Percentiles rank a stretch among this genome's conserved stretches.
Conservation (phyloP, 1,140 invertebrate genomes). For the Archivesica marissinica region DNA sequence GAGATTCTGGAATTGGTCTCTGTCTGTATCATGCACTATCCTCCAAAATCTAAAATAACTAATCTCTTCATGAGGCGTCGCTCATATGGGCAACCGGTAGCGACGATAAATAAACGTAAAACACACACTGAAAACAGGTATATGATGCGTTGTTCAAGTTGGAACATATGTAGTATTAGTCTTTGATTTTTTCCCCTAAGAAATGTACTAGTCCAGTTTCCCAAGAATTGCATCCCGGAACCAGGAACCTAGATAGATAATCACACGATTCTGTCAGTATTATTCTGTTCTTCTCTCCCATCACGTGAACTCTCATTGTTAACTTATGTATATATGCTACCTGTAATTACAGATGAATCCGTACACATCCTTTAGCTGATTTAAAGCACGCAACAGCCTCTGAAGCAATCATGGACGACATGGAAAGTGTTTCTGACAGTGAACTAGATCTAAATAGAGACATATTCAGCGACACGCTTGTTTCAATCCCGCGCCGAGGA, state of each 20-base stretch:
- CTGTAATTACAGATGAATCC: not conserved
- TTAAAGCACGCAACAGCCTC: not conserved
- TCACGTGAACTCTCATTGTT: not conserved
- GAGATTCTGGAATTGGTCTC: too few relatives aligned
- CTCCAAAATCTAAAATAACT: too few relatives aligned
- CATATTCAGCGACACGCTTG: not conserved
- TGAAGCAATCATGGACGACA: slow-evolving; percentile 21
- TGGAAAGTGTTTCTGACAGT: slow-evolving; percentile 59
- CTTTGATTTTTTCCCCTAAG: too few relatives aligned
- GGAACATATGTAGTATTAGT: too few relatives aligned
- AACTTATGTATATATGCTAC: not conserved
- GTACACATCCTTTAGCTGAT: not conserved
- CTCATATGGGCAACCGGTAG: too few relatives aligned
- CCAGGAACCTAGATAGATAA: not conserved
- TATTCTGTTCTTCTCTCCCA: not conserved
- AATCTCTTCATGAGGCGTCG: too few relatives aligned
- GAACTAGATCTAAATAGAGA: slow-evolving; percentile 54
- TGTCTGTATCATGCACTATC: too few relatives aligned
- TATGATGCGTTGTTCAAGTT: too few relatives aligned
- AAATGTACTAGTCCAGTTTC: not conserved
- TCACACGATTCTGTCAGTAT: not conserved
- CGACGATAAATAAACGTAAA: too few relatives aligned
- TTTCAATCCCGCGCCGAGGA: slow-evolving; percentile 38
- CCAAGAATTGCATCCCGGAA: too few relatives aligned
- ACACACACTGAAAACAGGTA: too few relatives aligned